These are phyloP conservation scores for Schizotus pectinicornis DNA, from an alignment of 2,888 invertebrate genomes.

Conservation along the genomic window DNA sequence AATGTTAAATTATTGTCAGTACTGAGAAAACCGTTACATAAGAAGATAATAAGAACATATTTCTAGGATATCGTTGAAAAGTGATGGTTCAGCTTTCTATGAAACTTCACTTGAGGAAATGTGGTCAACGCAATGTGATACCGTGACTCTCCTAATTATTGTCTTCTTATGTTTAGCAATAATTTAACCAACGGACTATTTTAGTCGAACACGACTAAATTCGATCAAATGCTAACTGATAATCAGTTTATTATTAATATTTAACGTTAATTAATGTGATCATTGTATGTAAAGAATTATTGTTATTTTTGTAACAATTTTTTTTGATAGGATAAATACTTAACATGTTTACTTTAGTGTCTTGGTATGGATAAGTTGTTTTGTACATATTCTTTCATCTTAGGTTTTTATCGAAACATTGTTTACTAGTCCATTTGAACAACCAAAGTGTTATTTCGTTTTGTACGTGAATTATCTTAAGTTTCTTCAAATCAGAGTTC, in stretches of 20 bases:
- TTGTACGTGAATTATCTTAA: slow-evolving; percentile 28
- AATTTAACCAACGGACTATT: slow-evolving; percentile 25
- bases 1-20: slow-evolving; percentile 34
- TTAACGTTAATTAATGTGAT: slow-evolving; percentile 46
- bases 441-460: slow-evolving; percentile 55
- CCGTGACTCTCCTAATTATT: slow-evolving; percentile 1
- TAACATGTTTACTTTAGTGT: slow-evolving; percentile 21
- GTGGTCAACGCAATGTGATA: slow-evolving; percentile 7
- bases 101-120: not conserved
- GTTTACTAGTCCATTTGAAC: slow-evolving; percentile 57
- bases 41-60: slow-evolving; percentile 19
- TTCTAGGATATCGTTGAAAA: not conserved
- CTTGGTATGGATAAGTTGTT: slow-evolving; percentile 19
- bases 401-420: slow-evolving; percentile 26
- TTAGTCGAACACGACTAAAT: slow-evolving; percentile 16
- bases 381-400: slow-evolving; percentile 31
- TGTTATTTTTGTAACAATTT: slow-evolving; percentile 39
- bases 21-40: slow-evolving; percentile 26
- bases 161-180: slow-evolving; percentile 30
- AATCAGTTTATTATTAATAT: slow-evolving; percentile 43
- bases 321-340: slow-evolving; percentile 22
- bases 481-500: slow-evolving; percentile 34
- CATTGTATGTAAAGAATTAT: slow-evolving; percentile 35
- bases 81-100: too few relatives aligned
- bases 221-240: slow-evolving; percentile 45